Evolutionary conservation across 2,113 vertebrate species (phyloP).

Genomic region (Burhinus bistriatus): DNA sequence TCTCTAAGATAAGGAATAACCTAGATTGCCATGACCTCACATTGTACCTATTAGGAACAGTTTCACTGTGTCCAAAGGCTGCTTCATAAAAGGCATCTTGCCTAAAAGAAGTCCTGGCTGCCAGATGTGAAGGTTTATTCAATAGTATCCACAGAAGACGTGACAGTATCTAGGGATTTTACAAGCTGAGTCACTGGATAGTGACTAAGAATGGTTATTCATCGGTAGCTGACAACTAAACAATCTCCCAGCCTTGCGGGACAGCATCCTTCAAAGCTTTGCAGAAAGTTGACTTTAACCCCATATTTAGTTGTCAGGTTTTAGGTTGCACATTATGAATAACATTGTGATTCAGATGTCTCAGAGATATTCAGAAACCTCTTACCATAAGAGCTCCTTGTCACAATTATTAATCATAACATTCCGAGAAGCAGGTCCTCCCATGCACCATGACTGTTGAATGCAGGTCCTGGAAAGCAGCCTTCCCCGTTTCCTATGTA

Average conservation of each 20-base stretch:
- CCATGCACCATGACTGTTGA: neutral
- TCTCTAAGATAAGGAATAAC: neutral
- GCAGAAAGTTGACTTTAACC: conserved; percentile 10
- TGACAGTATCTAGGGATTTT: neutral
- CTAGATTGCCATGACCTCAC: neutral
- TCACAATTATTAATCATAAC: neutral
- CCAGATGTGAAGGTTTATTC: conserved; percentile 28
- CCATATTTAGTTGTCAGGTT: neutral
- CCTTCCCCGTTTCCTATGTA: neutral
- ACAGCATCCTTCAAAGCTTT: conserved; percentile 4
- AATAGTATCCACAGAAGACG: neutral
- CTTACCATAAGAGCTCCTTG: neutral
- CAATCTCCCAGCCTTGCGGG: neutral
- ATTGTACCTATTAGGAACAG: neutral
- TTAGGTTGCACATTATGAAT: conserved; percentile 2
- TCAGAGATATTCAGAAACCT: neutral
- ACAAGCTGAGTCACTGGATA: conserved; percentile 27
- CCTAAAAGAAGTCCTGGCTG: neutral
- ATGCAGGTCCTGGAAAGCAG: neutral
- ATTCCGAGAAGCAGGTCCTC: neutral
- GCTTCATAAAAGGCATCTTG: neutral
- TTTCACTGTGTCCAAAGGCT: neutral
- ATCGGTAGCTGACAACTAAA: neutral
- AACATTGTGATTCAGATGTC: conserved; percentile 30
- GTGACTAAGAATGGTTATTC: conserved; percentile 49